Base-by-base conservation (phyloP, 2,888 invertebrate species). In the Allygus modestus region DNA sequence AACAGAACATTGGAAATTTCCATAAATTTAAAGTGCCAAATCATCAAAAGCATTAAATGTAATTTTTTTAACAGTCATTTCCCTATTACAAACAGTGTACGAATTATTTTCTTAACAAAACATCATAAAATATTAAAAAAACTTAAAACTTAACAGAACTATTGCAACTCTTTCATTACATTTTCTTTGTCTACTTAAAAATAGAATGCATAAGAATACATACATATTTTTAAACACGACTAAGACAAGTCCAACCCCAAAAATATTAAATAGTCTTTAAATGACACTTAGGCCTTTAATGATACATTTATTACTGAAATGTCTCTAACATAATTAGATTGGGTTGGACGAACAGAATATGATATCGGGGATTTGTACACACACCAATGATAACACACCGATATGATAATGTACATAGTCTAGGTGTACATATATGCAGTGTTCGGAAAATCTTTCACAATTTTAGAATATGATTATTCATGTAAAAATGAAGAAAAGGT, bases 221-320 rank as follows among this genome's bases (percentile, higher is more conserved):
- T 65, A 28, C 17, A 31, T 65, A 65, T 28, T 65, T 65, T 17
- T 28, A 65, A 65, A 65, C 31, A 65, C 31, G 31, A 31, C 31
- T 65, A 65, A 26, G 17, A 23, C 2, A 4, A 65, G 15, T 65
- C 15, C 31, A 28, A 17, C 17, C 65, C 65, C 65, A 28, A 65
- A 15, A 28, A 65, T 28, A 28, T 7, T 12, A 65, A 54, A 65
- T 58, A 31, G 65, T 65, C 28, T 65, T 65, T 28, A 15, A 65
- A 28, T 17, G 28, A 65, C 65, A 65, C 31, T 65, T 65, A 65
- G 65, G 65, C 65, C 65, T 31, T 2, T 65, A 28, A 65, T 54
- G 5, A 65, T 1, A 65, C 31, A 31, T 65, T 65, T 31, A 65
- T 23, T 54, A 54, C 23, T 54, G 54, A 1, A 15, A 46, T 65